These are phyloP conservation scores for Pocillopora meandrina DNA, from an alignment of 92 coral and sea anemone species.

Conservation along the genomic window DNA sequence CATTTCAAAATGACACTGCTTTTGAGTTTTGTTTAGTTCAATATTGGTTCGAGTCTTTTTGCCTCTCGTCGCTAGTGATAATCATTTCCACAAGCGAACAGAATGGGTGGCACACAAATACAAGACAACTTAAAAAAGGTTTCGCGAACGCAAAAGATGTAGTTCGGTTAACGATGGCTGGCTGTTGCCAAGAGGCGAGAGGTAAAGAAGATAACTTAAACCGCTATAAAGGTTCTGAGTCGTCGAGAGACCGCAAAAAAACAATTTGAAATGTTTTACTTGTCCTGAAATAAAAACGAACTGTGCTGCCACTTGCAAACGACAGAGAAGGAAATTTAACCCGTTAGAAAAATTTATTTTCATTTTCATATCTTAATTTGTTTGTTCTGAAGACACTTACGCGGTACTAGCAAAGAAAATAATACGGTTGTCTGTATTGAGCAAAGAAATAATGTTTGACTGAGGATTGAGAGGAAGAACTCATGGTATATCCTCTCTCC, in stretches of 20 bases:
- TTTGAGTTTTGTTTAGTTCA: background rate
- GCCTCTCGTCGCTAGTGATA: background rate
- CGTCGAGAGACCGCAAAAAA: background rate
- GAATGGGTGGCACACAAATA: too few relatives aligned
- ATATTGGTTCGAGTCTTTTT: background rate
- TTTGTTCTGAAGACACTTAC: background rate
- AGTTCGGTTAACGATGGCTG: background rate
- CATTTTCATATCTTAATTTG: slow-evolving; percentile 1
- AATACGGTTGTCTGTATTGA: background rate
- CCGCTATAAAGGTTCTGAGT: background rate
- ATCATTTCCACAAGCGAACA: too few relatives aligned
- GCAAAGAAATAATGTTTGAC: background rate
- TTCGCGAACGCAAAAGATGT: background rate
- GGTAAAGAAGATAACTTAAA: background rate
- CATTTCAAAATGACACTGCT: background rate
- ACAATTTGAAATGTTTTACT: background rate
- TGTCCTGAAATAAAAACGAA: background rate
- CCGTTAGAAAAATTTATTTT: background rate
- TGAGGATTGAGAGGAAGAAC: background rate
- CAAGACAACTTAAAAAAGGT: too few relatives aligned
- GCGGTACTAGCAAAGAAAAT: background rate
- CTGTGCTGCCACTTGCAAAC: background rate
- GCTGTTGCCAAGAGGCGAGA: background rate
- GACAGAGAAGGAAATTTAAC: background rate
- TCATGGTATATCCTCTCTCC: background rate